Percentiles rank a stretch among this genome's conserved stretches.
phyloP scores from a whole-genome alignment of 2,113 vertebrate species.

The Todiramphus chloris region DNA sequence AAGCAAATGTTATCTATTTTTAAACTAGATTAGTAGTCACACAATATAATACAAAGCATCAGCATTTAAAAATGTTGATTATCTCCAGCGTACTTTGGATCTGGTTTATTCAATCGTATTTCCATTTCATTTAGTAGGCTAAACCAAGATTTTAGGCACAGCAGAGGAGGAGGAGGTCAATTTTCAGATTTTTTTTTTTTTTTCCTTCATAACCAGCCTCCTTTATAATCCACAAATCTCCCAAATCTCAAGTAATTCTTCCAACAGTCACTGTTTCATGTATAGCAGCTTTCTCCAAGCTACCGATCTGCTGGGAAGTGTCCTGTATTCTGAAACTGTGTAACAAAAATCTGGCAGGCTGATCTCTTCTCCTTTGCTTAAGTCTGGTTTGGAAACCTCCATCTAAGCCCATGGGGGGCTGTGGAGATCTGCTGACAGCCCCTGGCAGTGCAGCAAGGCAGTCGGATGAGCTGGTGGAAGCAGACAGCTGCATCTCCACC shows the following conservation, averaged over 20 bases:
- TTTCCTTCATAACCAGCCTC: not conserved
- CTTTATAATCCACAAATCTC: conserved; percentile 2
- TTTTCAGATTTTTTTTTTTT: not conserved
- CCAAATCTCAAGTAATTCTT: conserved; percentile 17
- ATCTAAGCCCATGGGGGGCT: not conserved
- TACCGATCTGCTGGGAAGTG: not conserved
- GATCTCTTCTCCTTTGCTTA: not conserved
- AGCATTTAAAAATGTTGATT: conserved; percentile 13
- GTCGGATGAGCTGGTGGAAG: accelerated
- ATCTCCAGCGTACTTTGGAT: not conserved
- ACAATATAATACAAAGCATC: conserved; percentile 14
- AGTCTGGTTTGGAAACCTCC: not conserved
- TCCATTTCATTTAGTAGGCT: not conserved
- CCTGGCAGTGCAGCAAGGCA: not conserved
- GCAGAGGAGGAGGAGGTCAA: not conserved
- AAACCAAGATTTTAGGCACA: conserved; percentile 4
- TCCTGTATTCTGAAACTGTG: not conserved
- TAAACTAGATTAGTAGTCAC: conserved; percentile 42
- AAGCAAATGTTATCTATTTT: conserved; percentile 26
- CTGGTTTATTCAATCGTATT: not conserved
- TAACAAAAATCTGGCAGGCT: not conserved
- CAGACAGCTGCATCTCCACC: not conserved
- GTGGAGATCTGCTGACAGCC: not conserved
- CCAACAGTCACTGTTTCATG: not conserved
- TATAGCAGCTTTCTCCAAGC: not conserved